Percentiles rank a stretch among this genome's conserved stretches.
Evolutionary conservation across 2,113 vertebrate genomes (phyloP).

Genomic region (Ictidomys tridecemlineatus): DNA sequence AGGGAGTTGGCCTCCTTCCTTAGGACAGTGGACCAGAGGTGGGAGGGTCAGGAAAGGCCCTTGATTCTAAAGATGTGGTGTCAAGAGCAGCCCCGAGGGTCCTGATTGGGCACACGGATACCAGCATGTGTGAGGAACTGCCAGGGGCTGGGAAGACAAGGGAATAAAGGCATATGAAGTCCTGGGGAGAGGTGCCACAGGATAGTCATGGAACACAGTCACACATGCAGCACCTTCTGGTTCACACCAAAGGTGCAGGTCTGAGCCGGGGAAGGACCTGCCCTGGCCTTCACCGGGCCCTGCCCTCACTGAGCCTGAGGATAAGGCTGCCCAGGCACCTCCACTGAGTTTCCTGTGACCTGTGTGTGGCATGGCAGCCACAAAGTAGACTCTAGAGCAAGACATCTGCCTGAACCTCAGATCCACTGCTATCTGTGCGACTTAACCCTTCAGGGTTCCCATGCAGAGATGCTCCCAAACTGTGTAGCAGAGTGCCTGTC

Average conservation of each 20-base stretch:
- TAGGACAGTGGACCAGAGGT: neutral
- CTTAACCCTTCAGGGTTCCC: neutral
- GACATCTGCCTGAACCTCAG: neutral
- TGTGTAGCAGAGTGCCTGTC: neutral
- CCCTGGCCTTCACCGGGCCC: rapidly evolving
- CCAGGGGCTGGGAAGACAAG: rapidly evolving
- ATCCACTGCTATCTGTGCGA: neutral
- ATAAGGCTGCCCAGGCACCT: rapidly evolving
- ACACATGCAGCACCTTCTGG: no score
- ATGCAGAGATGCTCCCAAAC: rapidly evolving
- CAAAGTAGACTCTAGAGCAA: rapidly evolving
- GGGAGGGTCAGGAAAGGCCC: neutral
- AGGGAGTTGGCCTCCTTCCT: neutral
- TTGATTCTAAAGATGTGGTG: neutral
- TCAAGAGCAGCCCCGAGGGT: no score
- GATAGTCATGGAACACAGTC: neutral
- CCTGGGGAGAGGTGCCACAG: rapidly evolving
- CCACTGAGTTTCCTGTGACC: neutral
- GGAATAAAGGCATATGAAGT: neutral
- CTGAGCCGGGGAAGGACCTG: neutral
- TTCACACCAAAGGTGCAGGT: neutral
- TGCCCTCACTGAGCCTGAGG: neutral
- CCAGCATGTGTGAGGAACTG: rapidly evolving
- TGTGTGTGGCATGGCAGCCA: rapidly evolving
- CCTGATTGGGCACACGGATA: neutral